A percentile compares a stretch with the other conserved stretches of the same genome.
Evolutionary conservation across 2,113 vertebrate genomes (phyloP).

Genomic region (Brevimyrus niger): DNA sequence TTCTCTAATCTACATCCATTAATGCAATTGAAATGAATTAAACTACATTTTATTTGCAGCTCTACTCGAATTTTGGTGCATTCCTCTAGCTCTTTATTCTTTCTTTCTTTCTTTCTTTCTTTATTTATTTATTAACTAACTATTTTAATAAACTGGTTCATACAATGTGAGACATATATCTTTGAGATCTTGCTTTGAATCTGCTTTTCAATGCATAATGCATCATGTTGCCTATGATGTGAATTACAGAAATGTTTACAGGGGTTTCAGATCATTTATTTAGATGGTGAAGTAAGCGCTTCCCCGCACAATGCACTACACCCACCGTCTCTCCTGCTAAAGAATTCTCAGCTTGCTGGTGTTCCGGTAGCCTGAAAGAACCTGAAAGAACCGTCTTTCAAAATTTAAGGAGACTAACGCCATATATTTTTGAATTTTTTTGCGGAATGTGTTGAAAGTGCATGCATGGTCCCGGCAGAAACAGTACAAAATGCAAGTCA

Average conservation of each 20-base stretch:
- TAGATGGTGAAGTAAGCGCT: neutral
- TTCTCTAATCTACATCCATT: neutral
- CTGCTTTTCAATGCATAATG: neutral
- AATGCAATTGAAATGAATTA: neutral
- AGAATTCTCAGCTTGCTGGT: neutral
- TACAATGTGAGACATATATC: neutral
- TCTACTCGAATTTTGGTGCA: neutral
- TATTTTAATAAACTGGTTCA: neutral
- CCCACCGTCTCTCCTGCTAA: neutral
- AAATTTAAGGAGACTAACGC: neutral
- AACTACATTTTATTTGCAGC: neutral
- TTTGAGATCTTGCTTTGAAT: neutral
- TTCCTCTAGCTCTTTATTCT: neutral
- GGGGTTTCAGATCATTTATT: neutral
- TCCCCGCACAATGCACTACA: neutral
- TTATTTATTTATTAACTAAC: neutral
- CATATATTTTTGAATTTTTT: neutral
- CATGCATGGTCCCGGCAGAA: neutral
- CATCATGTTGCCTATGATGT: neutral
- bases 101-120: neutral
- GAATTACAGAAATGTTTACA: neutral
- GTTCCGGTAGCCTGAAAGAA: neutral
- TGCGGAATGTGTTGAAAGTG: neutral
- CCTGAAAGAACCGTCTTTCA: neutral
- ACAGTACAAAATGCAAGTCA: neutral